A percentile compares a stretch with the other conserved stretches of the same genome.
These are phyloP conservation scores for Melanotaenia trifasciata DNA, from an alignment of 2,797 vertebrate genomes.

Conservation along the genomic window DNA sequence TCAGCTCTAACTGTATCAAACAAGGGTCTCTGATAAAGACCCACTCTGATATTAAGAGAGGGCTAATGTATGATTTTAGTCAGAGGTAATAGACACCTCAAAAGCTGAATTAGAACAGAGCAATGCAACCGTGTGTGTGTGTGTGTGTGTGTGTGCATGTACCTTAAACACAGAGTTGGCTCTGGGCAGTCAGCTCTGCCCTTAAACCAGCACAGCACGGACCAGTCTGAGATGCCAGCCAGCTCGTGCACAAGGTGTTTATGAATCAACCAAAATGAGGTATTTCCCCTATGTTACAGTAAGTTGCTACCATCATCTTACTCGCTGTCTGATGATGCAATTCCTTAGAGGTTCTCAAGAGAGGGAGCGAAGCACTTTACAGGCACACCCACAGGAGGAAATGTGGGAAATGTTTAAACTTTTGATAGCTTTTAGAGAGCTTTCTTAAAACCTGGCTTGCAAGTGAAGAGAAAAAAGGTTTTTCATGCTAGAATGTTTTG, in stretches of 20 bases:
- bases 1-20: conserved; percentile 84
- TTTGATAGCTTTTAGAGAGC: conserved; percentile 73
- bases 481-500: conserved; percentile 34
- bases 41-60: conserved; percentile 79
- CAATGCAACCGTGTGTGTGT: conserved; percentile 52
- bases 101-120: conserved; percentile 78
- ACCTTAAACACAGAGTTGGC: conserved; percentile 44
- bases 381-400: conserved; percentile 75
- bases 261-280: conserved; percentile 76
- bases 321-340: conserved; percentile 76
- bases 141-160: conserved; percentile 16
- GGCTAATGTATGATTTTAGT: conserved; percentile 78
- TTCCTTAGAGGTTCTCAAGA: conserved; percentile 67
- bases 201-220: conserved; percentile 42
- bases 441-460: conserved; percentile 53
- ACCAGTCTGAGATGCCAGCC: conserved; percentile 44
- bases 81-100: conserved; percentile 75
- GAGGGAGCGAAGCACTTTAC: conserved; percentile 73
- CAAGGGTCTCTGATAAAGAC: conserved; percentile 81
- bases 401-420: conserved; percentile 74
- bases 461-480: conserved; percentile 37
- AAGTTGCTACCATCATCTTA: conserved; percentile 72
- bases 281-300: conserved; percentile 78
- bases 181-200: conserved; percentile 26
- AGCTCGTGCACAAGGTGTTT: conserved; percentile 66